Conservation (phyloP, 2,113 vertebrate genomes). For the Vulpes ferrilata region DNA sequence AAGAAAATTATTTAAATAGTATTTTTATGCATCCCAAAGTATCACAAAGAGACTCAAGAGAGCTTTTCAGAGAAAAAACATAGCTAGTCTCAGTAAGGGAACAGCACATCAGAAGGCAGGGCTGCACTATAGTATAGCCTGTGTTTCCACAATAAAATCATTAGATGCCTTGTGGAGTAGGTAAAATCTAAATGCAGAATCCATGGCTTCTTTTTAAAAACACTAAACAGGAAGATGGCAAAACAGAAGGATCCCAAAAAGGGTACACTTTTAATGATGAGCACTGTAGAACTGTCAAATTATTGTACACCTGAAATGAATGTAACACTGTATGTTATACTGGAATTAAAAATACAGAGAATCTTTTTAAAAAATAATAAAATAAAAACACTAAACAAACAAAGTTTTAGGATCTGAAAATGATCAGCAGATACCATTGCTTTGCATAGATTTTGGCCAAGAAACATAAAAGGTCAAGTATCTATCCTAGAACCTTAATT, state of each 20-base stretch:
- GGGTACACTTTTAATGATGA: neutral
- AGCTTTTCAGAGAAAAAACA: neutral
- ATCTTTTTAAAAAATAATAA: neutral
- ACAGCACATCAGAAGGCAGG: neutral
- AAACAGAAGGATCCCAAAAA: neutral
- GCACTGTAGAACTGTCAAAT: neutral
- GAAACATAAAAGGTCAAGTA: neutral
- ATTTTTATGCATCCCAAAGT: neutral
- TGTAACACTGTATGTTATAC: neutral
- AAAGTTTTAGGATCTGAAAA: constrained; percentile 5
- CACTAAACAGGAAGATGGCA: neutral
- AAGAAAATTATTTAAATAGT: constrained; percentile 53
- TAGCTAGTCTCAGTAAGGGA: neutral
- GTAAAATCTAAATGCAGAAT: constrained; percentile 19
- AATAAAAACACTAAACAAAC: neutral
- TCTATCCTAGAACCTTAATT: neutral
- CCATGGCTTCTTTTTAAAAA: neutral
- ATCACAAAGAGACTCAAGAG: neutral
- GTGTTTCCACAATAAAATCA: neutral
- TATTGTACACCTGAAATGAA: neutral
- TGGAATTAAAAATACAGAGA: neutral
- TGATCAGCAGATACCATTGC: neutral
- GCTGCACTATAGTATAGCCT: neutral
- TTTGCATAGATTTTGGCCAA: neutral
- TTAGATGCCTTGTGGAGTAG: neutral